Evolutionary conservation across 2,113 vertebrate genomes (phyloP).

Genomic region (Megalops atlanticus): DNA sequence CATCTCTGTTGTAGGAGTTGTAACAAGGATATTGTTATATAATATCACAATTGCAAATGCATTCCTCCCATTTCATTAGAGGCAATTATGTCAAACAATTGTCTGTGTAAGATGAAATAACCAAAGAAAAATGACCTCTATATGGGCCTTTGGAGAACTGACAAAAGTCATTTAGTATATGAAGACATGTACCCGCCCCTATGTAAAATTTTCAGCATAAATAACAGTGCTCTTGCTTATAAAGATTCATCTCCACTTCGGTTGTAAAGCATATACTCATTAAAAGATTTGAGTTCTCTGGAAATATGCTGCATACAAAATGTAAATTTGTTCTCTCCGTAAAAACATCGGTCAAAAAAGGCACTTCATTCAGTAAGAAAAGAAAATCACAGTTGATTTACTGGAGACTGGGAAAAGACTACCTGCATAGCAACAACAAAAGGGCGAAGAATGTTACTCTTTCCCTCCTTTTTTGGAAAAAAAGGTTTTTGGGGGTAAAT

Average conservation of each 20-base stretch:
- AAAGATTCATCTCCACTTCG: constrained; percentile 67
- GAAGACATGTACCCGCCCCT: constrained; percentile 55
- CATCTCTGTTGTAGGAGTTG: neutral
- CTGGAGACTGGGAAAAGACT: constrained; percentile 61
- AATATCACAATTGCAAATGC: constrained; percentile 27
- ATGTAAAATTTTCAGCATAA: constrained; percentile 51
- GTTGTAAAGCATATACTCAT: constrained; percentile 72
- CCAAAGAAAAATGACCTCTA: too few relatives aligned
- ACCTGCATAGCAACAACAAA: constrained; percentile 72
- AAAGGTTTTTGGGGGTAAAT: constrained; percentile 63
- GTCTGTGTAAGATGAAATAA: too few relatives aligned
- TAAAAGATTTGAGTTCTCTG: constrained; percentile 80
- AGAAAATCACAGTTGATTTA: constrained; percentile 84
- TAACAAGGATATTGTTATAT: neutral
- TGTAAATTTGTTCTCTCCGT: constrained; percentile 76
- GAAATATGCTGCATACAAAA: constrained; percentile 86
- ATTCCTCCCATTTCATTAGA: neutral
- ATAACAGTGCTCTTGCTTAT: constrained; percentile 67
- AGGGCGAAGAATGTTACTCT: constrained; percentile 29
- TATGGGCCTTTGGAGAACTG: constrained; percentile 24
- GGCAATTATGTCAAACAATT: constrained; percentile 15
- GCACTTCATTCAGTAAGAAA: constrained; percentile 93
- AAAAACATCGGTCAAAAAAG: constrained; percentile 89
- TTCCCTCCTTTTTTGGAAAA: constrained; percentile 35
- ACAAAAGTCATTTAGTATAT: constrained; percentile 42